These are phyloP conservation scores for Agrotis exclamationis DNA, from an alignment of 2,888 invertebrate species.

Conservation along the genomic window DNA sequence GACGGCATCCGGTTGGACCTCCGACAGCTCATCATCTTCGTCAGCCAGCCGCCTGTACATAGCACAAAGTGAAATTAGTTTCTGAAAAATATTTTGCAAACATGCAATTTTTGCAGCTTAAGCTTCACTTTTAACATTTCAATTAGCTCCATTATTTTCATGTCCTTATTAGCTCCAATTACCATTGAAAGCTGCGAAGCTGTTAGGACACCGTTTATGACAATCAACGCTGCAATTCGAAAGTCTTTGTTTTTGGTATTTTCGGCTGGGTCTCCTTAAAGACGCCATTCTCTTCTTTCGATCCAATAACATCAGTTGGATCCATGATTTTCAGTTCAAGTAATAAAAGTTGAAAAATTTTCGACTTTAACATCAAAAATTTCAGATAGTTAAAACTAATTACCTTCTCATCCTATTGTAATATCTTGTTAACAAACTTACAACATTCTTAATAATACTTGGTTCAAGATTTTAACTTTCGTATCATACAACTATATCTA, in stretches of 20 bases:
- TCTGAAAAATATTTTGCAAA: slow-evolving; percentile 21
- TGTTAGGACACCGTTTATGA: slow-evolving; percentile 36
- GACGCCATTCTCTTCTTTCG: slow-evolving; percentile 1
- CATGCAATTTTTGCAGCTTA: slow-evolving; percentile 51
- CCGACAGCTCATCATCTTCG: slow-evolving; percentile 98
- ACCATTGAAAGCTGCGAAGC: slow-evolving; percentile 74
- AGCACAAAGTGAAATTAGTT: slow-evolving; percentile 66
- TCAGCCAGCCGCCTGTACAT: slow-evolving; percentile 94
- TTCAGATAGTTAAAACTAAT: slow-evolving; percentile 51
- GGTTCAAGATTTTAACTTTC: slow-evolving; percentile 36
- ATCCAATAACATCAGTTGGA: not conserved
- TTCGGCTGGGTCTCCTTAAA: not conserved
- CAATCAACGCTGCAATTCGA: slow-evolving; percentile 33
- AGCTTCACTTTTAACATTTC: slow-evolving; percentile 57
- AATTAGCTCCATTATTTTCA: slow-evolving; percentile 44
- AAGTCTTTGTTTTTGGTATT: not conserved
- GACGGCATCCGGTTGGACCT: slow-evolving; percentile 98
- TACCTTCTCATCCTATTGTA: slow-evolving; percentile 64
- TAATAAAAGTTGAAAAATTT: not conserved
- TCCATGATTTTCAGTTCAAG: not conserved
- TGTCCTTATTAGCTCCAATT: slow-evolving; percentile 50
- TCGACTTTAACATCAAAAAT: slow-evolving; percentile 24
- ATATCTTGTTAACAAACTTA: slow-evolving; percentile 50
- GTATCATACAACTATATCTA: slow-evolving; percentile 58
- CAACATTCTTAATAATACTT: slow-evolving; percentile 44